Evolutionary conservation across 2,113 vertebrate species (phyloP), one percentile per base, ranked within the genome.

Genomic region (Epinephelus fuscoguttatus): DNA sequence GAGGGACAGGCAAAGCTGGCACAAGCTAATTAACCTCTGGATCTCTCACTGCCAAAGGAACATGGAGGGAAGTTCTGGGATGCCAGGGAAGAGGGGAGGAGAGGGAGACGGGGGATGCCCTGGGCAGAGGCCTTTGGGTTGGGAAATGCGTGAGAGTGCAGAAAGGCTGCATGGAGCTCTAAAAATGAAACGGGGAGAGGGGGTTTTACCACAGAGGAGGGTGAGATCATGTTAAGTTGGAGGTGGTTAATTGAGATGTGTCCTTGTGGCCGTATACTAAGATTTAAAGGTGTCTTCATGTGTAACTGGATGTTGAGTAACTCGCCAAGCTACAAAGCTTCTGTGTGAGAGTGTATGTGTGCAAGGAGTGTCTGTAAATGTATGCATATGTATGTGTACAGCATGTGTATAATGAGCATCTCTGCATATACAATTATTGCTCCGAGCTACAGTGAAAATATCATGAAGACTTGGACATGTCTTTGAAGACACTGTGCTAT

Each of bases 21-120:
- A 91, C 94, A 90, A 89, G 94, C 93, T 95, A 96, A 96, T 95
- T 96, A 95, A 95, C 95, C 95, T 95, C 91, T 92, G 90, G 91
- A 91, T 93, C 89, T 87, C 88, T 88, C 84, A 68, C 88, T 92
- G 93, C 91, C 88, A 92, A 87, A 92, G 88, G 85, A 88, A 83
- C 87, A 86, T 52, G 71, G 81, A 89, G 82, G 79, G 90, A 91
- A 92, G 88, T 85, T 91, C 80, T 81, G 57, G 81, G 87, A 92
- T 92, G 91, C 91, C 86, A 87, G 84, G 77, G 76, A 88, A 85
- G 85, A 85, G 86, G 75, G 80, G 82, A 75, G 82, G 83, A 84
- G 85, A 80, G 75, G 81, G 87, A 80, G 81, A 63, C 61, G 33
- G 84, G 84, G 86, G 92, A 81, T 70, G 91, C 90, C 91, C 94